Percentiles rank a stretch among this genome's conserved stretches.
Evolutionary conservation across 2,797 vertebrate species (phyloP).

Genomic region (Parauchenoglanis ngamensis): DNA sequence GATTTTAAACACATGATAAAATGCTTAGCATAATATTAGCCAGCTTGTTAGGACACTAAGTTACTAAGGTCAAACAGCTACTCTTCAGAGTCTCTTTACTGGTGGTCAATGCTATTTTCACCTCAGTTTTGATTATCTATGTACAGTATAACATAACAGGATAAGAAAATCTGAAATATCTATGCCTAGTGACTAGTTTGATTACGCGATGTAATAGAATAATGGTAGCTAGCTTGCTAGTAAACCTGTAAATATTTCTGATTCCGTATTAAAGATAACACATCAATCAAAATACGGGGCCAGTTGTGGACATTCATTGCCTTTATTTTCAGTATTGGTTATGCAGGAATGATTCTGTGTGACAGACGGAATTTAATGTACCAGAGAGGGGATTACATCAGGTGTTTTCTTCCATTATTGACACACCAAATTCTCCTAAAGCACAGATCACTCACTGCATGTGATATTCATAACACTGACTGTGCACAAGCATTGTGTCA

Average conservation of each 20-base stretch:
- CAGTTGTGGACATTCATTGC: background rate
- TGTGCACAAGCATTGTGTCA: background rate
- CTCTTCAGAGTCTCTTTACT: background rate
- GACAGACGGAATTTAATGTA: conserved; percentile 19
- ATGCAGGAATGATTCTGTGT: background rate
- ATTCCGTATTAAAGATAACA: background rate
- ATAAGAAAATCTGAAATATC: background rate
- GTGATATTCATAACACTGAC: conserved; percentile 7
- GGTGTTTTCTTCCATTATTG: background rate
- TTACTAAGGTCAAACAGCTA: background rate
- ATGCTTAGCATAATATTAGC: conserved; percentile 1
- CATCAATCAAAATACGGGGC: background rate
- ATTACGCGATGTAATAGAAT: too few relatives aligned
- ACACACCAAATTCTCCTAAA: background rate
- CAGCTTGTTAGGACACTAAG: background rate
- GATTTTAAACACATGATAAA: background rate
- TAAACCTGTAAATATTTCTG: background rate
- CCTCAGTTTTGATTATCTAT: background rate
- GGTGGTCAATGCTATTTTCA: background rate
- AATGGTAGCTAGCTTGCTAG: background rate
- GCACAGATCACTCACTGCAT: background rate
- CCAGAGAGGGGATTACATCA: conserved; percentile 20
- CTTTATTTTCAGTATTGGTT: background rate
- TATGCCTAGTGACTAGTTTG: too few relatives aligned
- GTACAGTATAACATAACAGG: background rate